A percentile compares a stretch with the other conserved stretches of the same genome.
Evolutionary conservation across 2,797 vertebrate genomes (phyloP).

Genomic region (Dendrocincla fuliginosa): DNA sequence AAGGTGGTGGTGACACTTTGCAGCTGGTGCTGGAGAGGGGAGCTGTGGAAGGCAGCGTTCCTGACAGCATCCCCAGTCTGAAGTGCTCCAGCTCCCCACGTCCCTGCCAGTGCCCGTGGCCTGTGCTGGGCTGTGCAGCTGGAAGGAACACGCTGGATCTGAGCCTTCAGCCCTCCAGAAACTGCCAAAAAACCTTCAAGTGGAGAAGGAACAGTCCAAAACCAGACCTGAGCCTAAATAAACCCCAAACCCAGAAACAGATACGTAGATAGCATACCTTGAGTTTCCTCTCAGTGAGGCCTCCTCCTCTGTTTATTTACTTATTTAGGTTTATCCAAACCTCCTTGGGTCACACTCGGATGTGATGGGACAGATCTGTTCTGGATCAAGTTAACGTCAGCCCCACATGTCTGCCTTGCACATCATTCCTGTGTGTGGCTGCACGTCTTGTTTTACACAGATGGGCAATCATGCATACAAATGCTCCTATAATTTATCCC

Average conservation of each 20-base stretch:
- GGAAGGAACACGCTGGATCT: background rate
- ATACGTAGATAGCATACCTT: background rate
- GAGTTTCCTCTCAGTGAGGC: background rate
- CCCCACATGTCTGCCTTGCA: background rate
- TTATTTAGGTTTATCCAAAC: background rate
- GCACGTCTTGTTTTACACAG: background rate
- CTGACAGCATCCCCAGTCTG: background rate
- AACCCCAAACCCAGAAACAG: background rate
- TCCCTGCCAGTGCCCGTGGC: background rate
- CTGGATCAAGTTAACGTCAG: background rate
- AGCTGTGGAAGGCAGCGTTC: background rate
- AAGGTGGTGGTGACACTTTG: constrained; percentile 1
- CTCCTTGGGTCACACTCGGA: background rate
- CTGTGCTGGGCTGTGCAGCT: accelerated
- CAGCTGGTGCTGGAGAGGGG: background rate
- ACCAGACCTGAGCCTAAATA: background rate
- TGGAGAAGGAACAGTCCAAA: background rate
- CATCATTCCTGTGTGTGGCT: background rate
- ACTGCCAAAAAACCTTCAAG: background rate
- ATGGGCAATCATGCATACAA: constrained; percentile 7
- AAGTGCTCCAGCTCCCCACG: background rate
- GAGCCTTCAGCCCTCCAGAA: background rate
- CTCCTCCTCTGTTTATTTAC: background rate
- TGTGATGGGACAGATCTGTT: background rate
- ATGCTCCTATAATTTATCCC: constrained; percentile 25